Evolutionary conservation across 2,113 vertebrate genomes (phyloP).

Genomic region (Labeo catla): DNA sequence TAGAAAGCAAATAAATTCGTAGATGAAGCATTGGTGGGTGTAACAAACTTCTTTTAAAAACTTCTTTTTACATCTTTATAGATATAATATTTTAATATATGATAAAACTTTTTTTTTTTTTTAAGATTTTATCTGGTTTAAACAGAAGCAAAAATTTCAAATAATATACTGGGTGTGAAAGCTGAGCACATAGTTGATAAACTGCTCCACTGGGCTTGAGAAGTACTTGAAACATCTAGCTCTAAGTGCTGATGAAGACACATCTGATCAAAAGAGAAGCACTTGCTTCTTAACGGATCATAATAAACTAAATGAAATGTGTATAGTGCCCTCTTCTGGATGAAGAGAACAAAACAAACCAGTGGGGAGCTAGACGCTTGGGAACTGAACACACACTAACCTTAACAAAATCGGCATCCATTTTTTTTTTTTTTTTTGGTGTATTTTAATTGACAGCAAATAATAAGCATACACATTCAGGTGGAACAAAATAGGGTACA

Average conservation of each 20-base stretch:
- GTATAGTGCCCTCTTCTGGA: constrained; percentile 51
- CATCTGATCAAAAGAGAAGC: constrained; percentile 34
- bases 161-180: background rate
- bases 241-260: constrained; percentile 53
- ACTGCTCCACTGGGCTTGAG: constrained; percentile 14
- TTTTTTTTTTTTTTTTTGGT: background rate
- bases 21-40: too few relatives aligned
- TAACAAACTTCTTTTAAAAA: too few relatives aligned
- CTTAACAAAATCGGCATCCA: background rate
- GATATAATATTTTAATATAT: too few relatives aligned
- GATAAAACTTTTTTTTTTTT: too few relatives aligned
- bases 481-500: constrained; percentile 5
- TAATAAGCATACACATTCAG: background rate
- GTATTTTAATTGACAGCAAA: background rate
- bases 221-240: constrained; percentile 31
- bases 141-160: constrained; percentile 3
- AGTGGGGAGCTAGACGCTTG: background rate
- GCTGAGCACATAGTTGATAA: background rate
- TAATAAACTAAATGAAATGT: background rate
- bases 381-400: background rate
- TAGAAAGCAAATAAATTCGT: too few relatives aligned
- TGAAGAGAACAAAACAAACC: background rate
- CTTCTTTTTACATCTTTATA: too few relatives aligned
- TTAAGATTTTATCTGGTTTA: background rate
- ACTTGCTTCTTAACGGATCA: constrained; percentile 9